Evolutionary conservation across 2,888 invertebrate genomes (phyloP).

Genomic region (Nemotelus pantherinus): DNA sequence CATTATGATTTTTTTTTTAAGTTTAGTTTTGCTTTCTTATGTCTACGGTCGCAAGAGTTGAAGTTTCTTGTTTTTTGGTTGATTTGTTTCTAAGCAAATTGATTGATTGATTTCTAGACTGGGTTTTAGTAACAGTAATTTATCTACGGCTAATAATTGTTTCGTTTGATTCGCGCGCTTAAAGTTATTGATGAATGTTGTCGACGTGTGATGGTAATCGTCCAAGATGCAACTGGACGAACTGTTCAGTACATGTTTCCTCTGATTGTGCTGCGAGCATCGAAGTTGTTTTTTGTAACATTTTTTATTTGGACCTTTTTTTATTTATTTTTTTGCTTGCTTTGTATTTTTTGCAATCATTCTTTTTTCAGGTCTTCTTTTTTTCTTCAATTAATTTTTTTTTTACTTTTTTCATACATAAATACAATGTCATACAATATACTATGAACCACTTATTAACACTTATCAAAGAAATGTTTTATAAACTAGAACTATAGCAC

Average conservation of each 20-base stretch:
- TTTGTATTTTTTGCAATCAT: conserved; percentile 1
- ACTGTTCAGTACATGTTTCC: too few species aligned
- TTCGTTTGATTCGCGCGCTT: too few species aligned
- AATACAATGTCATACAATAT: too few species aligned
- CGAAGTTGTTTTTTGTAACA: conserved; percentile 26
- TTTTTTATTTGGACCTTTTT: background rate
- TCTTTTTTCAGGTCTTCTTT: background rate
- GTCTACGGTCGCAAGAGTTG: conserved; percentile 44
- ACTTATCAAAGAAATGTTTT: too few species aligned
- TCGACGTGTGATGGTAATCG: too few species aligned
- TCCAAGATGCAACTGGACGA: too few species aligned
- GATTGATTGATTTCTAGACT: too few species aligned
- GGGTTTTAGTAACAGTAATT: too few species aligned
- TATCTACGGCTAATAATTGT: too few species aligned
- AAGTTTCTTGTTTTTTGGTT: background rate
- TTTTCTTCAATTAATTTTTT: background rate
- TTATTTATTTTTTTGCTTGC: conserved; percentile 24
- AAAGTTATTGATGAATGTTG: too few species aligned
- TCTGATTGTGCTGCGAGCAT: background rate
- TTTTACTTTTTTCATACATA: background rate
- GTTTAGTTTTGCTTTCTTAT: conserved; percentile 49
- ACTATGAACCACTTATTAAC: too few species aligned
- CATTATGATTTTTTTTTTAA: conserved; percentile 48
- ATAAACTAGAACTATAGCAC: too few species aligned
- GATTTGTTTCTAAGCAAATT: background rate